phyloP scores from a whole-genome alignment of 2,888 invertebrate genomes.

The Frankliniella intonsa region DNA sequence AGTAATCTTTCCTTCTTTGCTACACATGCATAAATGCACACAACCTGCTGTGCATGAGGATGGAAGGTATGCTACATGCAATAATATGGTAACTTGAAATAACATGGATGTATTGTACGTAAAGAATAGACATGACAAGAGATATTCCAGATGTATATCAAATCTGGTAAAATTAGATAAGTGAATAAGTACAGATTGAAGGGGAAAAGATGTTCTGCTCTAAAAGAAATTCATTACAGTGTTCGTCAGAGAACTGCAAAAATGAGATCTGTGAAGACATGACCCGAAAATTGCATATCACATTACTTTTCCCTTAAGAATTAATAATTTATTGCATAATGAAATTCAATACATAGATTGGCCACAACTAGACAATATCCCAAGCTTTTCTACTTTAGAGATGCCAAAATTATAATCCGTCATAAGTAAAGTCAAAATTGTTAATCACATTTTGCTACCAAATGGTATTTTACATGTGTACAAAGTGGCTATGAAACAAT shows the following conservation, averaged over 20 bases:
- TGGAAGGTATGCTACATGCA: background rate
- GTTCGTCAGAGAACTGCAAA: background rate
- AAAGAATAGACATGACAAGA: background rate
- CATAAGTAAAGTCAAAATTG: background rate
- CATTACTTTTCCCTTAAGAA: slow-evolving; percentile 9
- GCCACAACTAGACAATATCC: slow-evolving; percentile 5
- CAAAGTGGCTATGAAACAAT: background rate
- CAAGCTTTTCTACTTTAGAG: background rate
- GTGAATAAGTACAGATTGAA: background rate
- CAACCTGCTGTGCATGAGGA: background rate
- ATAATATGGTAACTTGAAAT: background rate
- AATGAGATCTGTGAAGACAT: background rate
- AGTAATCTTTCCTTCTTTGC: background rate
- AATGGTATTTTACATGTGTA: background rate
- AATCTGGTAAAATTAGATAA: background rate
- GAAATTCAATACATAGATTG: slow-evolving; percentile 16
- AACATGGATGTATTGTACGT: background rate
- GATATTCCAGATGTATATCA: background rate
- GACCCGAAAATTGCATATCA: slow-evolving; percentile 17
- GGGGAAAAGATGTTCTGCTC: background rate
- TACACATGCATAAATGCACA: background rate
- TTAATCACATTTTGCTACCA: background rate
- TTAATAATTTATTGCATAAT: slow-evolving; percentile 20
- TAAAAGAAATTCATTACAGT: background rate
- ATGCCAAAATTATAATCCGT: background rate